A percentile compares a stretch with the other conserved stretches of the same genome.
These are phyloP conservation scores for Hyphantria cunea DNA, from an alignment of 1,140 invertebrate genomes.

Conservation along the genomic window DNA sequence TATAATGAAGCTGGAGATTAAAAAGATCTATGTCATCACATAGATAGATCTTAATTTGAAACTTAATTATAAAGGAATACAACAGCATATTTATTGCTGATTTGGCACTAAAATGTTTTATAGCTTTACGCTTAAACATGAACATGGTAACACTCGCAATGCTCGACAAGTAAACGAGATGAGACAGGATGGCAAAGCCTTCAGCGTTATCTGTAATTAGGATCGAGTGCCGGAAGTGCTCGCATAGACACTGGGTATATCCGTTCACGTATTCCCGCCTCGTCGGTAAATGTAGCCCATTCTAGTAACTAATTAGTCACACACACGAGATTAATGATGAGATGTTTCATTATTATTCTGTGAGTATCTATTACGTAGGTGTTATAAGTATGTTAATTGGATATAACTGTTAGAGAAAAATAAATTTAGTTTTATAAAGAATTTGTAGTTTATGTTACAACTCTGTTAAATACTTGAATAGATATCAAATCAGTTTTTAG, in stretches of 20 bases:
- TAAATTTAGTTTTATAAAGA: no score
- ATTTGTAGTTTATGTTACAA: no score
- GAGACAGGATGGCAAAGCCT: constrained; percentile 46
- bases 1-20: no score
- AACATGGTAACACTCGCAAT: constrained; percentile 19
- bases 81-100: constrained; percentile 19
- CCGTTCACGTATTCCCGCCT: constrained; percentile 21
- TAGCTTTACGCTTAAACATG: constrained; percentile 5
- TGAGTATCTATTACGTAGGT: not conserved
- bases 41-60: not conserved
- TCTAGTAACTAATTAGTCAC: constrained; percentile 30
- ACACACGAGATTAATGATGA: constrained; percentile 9
- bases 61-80: constrained; percentile 10
- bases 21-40: no score
- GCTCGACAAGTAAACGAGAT: constrained; percentile 52
- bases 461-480: no score
- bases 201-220: constrained; percentile 72
- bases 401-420: not conserved
- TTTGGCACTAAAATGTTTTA: constrained; percentile 11
- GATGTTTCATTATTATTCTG: constrained; percentile 17
- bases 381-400: not conserved
- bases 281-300: constrained; percentile 19
- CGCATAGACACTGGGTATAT: constrained; percentile 50
- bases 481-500: no score
- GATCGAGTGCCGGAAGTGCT: constrained; percentile 62